Evolutionary conservation across 1,140 invertebrate genomes (phyloP).

Genomic region (Leptoteleia sp.): DNA sequence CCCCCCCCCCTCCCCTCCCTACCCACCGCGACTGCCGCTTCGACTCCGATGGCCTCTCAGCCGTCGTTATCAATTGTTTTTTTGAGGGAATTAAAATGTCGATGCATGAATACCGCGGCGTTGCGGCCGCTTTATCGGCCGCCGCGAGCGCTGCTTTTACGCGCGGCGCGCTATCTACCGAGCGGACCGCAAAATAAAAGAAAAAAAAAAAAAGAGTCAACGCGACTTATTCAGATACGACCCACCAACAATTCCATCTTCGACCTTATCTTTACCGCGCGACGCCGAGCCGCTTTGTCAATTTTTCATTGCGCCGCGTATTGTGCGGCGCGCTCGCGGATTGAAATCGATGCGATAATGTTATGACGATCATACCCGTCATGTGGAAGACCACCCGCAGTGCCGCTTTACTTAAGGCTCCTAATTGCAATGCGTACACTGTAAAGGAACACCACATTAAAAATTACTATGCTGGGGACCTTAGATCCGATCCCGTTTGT

Average conservation of each 20-base stretch:
- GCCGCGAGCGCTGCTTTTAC: constrained; percentile 10
- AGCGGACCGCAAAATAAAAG: constrained; percentile 15
- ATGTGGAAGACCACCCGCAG: no score
- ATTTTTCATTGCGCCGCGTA: background rate
- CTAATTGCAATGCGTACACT: no score
- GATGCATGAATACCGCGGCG: constrained; percentile 46
- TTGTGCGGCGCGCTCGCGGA: no score
- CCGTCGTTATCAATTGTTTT: constrained; percentile 73
- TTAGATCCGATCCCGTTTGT: no score
- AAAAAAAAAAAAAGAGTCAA: no score
- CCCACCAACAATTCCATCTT: constrained; percentile 25
- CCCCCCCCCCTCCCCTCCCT: background rate
- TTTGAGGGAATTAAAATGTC: constrained; percentile 57
- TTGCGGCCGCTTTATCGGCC: constrained; percentile 61
- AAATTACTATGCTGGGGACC: no score
- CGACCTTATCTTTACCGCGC: background rate
- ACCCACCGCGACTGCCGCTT: constrained; percentile 10
- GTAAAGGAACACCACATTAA: no score
- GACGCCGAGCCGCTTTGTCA: background rate
- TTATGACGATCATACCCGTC: no score
- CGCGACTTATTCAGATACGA: background rate
- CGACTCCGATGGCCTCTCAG: constrained; percentile 66
- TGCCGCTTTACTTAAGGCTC: no score
- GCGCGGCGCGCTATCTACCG: constrained; percentile 8
- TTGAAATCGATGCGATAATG: no score